Evolutionary conservation across 2,888 invertebrate species (phyloP).

Genomic region (Fabriciana adippe): DNA sequence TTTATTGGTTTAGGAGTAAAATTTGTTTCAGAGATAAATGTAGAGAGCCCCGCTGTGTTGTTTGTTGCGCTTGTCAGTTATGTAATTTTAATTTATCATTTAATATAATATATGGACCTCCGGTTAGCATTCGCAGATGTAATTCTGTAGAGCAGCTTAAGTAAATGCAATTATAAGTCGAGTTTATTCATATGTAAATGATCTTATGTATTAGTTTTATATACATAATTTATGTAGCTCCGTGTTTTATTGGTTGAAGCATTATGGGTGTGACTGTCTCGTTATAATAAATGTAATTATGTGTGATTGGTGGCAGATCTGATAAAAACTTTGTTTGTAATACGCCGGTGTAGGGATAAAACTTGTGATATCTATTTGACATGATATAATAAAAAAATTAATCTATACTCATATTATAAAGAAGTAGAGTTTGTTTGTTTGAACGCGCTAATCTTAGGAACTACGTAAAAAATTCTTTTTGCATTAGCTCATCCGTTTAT

Average conservation of each 20-base stretch:
- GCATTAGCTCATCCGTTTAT: too few relatives aligned
- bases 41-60: constrained; percentile 60
- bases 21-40: constrained; percentile 42
- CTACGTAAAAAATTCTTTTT: too few relatives aligned
- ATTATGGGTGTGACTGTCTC: constrained; percentile 6
- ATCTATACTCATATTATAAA: too few relatives aligned
- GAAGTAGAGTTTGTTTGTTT: too few relatives aligned
- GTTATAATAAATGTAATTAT: constrained; percentile 3
- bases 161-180: neutral
- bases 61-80: constrained; percentile 63
- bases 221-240: neutral
- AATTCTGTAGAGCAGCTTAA: too few relatives aligned
- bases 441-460: too few relatives aligned
- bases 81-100: constrained; percentile 61
- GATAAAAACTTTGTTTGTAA: too few relatives aligned
- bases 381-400: too few relatives aligned
- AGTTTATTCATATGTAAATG: constrained; percentile 3
- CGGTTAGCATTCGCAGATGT: constrained; percentile 6
- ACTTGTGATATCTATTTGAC: too few relatives aligned
- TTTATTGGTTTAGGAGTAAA: constrained; percentile 43
- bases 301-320: neutral
- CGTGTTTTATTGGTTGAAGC: constrained; percentile 1
- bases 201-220: neutral
- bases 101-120: constrained; percentile 42
- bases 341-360: too few relatives aligned